A percentile compares a stretch with the other conserved stretches of the same genome.
Conservation (phyloP, 2,797 vertebrate genomes). For the Acanthiza pusilla region DNA sequence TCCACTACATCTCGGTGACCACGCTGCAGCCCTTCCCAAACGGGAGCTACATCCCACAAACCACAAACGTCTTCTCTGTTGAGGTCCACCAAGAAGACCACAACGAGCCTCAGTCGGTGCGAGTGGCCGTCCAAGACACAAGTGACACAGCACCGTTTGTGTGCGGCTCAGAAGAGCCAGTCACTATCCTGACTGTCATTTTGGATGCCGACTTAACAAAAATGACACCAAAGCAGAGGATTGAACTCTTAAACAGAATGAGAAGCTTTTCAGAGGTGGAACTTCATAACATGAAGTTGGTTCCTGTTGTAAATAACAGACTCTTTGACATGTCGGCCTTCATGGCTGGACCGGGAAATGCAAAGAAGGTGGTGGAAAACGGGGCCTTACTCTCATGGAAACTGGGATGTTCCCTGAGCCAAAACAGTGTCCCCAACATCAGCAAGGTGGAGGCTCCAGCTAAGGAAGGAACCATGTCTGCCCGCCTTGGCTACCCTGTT, state of each 20-base stretch:
- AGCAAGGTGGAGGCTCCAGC: conserved; percentile 88
- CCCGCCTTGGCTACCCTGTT: conserved; percentile 91
- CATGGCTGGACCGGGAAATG: conserved; percentile 97
- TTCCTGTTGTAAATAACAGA: conserved; percentile 96
- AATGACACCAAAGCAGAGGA: conserved; percentile 90
- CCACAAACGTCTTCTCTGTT: conserved; percentile 87
- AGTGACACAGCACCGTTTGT: conserved; percentile 72
- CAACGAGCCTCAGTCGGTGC: conserved; percentile 79
- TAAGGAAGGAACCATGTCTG: conserved; percentile 93
- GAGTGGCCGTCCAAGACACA: conserved; percentile 65
- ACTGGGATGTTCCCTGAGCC: conserved; percentile 91
- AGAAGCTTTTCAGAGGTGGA: conserved; percentile 88
- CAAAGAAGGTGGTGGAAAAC: conserved; percentile 97
- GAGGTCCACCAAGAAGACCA: conserved; percentile 93
- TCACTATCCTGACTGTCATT: conserved; percentile 94
- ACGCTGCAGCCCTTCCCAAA: conserved; percentile 77
- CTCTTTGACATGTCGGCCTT: conserved; percentile 99
- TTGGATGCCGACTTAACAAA: conserved; percentile 95
- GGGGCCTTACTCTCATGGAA: conserved; percentile 96
- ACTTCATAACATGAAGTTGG: conserved; percentile 89
- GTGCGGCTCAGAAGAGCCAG: conserved; percentile 85
- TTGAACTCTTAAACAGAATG: conserved; percentile 88
- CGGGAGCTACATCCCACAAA: conserved; percentile 76
- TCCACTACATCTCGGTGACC: conserved; percentile 89
- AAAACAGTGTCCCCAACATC: conserved; percentile 90